Evolutionary conservation across 2,113 vertebrate species (phyloP), one percentile per base, ranked within the genome.

Genomic region (Elephantulus edwardii): DNA sequence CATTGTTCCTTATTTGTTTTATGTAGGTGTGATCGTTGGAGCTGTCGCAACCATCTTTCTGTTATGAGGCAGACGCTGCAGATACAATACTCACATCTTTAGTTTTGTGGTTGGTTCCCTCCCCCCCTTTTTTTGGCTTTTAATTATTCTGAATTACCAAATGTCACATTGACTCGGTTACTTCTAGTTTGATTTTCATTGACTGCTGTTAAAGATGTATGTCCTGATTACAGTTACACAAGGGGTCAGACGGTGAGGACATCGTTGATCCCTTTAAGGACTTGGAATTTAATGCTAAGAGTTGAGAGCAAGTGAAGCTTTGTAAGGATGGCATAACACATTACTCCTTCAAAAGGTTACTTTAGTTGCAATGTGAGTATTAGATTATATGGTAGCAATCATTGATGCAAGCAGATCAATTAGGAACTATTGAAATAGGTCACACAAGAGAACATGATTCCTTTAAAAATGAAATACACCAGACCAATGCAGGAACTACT

Each of bases 141-240:
- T n/a, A 26, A 30, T 80, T 64, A 72, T 48, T n/a, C n/a, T n/a
- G n/a, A n/a, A n/a, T n/a, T n/a, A n/a, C n/a, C n/a, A 80, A 74
- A 75, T 66, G 58, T 60, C 87, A 56, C 70, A 62, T 46, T 50
- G 26, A 88, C 40, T 56, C 38, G 66, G 8, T 46, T 12, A 54
- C 9, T 62, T 93, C 56, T 38, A 48, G 46, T 64, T 91, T 64
- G 78, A 83, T 64, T 87, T 92, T 44, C 83, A 6, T 54, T 78
- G 22, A 33, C 28, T 48, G 40, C 40, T 19, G 56, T 8, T 3
- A 35, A 58, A 72, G 33, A 1, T 72, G 64, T 83, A n/a, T 24
- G 85, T 52, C 42, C 42, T 83, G 28, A 72, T 56, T 72, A 83
- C 26, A 56, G 44, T 81, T 88, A 44, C 14, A 60, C 33, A 75